phyloP scores from a whole-genome alignment of 2,888 invertebrate genomes.

The Julus scandinavius region DNA sequence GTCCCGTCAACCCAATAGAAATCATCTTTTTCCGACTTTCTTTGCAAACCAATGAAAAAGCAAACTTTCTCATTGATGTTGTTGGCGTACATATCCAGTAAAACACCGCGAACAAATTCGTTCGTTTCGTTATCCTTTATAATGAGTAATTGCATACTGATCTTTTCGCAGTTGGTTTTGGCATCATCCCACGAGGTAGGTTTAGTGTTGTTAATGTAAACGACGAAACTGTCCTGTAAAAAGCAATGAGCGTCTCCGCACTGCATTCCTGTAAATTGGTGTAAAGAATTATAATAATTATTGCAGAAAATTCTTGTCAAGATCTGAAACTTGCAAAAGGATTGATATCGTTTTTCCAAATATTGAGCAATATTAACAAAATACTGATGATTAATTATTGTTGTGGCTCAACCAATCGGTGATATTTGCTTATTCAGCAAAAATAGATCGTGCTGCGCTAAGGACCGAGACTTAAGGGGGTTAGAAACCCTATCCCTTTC shows the following conservation, averaged over 20 bases:
- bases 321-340: no score
- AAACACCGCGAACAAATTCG: not conserved
- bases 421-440: no score
- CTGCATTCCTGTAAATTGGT: not conserved
- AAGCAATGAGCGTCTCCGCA: not conserved
- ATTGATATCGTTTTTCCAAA: no score
- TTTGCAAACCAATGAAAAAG: not conserved
- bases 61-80: not conserved
- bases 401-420: no score
- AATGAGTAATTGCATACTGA: not conserved
- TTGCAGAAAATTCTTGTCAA: not conserved
- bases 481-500: no score
- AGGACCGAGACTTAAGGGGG: no score
- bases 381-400: no score
- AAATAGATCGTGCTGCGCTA: no score
- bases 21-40: not conserved
- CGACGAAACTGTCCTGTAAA: not conserved
- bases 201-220: not conserved
- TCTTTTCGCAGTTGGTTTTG: not conserved
- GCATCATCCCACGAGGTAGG: not conserved
- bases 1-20: not conserved
- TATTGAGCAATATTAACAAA: no score
- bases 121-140: not conserved
- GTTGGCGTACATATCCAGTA: not conserved
- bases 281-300: not conserved